Evolutionary conservation across 2,888 invertebrate genomes (phyloP).

Genomic region (Polydrusus cervinus): DNA sequence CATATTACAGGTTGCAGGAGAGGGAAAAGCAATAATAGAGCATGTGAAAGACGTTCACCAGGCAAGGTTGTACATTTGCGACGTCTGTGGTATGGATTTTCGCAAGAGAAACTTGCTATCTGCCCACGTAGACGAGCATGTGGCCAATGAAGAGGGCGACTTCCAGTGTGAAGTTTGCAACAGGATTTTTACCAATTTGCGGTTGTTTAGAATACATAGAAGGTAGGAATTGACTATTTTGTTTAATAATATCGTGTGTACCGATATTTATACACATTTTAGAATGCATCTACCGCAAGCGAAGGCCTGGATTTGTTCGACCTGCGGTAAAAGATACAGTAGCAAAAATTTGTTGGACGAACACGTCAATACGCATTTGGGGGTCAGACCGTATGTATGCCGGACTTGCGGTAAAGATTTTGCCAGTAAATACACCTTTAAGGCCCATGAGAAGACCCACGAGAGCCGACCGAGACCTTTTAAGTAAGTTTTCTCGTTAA

Average conservation of each 20-base stretch:
- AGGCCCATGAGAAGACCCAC: conserved; percentile 84
- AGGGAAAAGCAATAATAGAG: conserved; percentile 76
- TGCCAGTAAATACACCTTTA: conserved; percentile 85
- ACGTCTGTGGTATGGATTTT: conserved; percentile 80
- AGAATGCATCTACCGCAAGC: conserved; percentile 77
- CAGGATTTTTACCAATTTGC: conserved; percentile 76
- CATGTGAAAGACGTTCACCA: conserved; percentile 79
- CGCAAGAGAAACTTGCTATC: conserved; percentile 78
- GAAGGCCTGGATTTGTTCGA: conserved; percentile 78
- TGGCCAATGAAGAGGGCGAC: conserved; percentile 77
- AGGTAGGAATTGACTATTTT: conserved; percentile 55
- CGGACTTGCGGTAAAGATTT: conserved; percentile 81
- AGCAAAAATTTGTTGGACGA: conserved; percentile 82
- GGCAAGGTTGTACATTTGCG: conserved; percentile 80
- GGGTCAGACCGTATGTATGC: conserved; percentile 80
- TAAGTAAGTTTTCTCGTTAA: conserved; percentile 48
- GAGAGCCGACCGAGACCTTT: conserved; percentile 80
- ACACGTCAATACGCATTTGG: conserved; percentile 82
- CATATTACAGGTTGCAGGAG: conserved; percentile 66
- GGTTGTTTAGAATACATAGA: conserved; percentile 77
- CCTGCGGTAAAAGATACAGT: conserved; percentile 80
- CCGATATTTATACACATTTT: conserved; percentile 9
- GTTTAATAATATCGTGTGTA: neutral
- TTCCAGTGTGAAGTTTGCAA: conserved; percentile 79
- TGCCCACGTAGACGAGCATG: conserved; percentile 78